phyloP scores from a whole-genome alignment of 2,113 vertebrate species.

The Malurus alboscapulatus region DNA sequence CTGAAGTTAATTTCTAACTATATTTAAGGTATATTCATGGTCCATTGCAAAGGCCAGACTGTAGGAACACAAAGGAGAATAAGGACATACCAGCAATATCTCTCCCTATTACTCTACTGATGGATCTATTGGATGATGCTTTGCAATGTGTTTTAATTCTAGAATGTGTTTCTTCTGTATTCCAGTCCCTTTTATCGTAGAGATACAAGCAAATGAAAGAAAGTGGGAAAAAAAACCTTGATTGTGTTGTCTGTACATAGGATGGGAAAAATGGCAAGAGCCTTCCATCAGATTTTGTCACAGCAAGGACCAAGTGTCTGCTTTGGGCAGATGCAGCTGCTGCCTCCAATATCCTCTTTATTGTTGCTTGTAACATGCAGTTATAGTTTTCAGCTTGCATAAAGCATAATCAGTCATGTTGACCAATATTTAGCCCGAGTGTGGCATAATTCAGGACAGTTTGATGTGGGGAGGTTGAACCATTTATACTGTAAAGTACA shows the following conservation, averaged over 20 bases:
- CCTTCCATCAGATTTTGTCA: neutral
- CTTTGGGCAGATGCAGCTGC: neutral
- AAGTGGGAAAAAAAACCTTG: neutral
- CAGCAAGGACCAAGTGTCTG: neutral
- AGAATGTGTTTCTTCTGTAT: neutral
- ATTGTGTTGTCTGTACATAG: neutral
- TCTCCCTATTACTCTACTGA: neutral
- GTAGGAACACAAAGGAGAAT: neutral
- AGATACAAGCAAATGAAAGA: neutral
- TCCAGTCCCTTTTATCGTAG: neutral
- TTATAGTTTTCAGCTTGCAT: slow-evolving; percentile 1
- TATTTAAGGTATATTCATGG: neutral
- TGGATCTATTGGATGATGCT: neutral
- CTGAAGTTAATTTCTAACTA: neutral
- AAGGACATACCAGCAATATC: neutral
- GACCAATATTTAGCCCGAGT: neutral
- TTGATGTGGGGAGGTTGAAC: neutral
- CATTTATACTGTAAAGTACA: neutral
- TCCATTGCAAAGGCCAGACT: neutral
- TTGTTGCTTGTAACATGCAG: neutral
- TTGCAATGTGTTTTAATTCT: neutral
- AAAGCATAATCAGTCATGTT: slow-evolving; percentile 2
- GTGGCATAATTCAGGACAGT: neutral
- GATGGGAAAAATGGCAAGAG: neutral
- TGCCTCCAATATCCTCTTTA: slow-evolving; percentile 20